These are phyloP conservation scores for Diachasma alloeum DNA, from an alignment of 1,140 invertebrate species.

Conservation along the genomic window DNA sequence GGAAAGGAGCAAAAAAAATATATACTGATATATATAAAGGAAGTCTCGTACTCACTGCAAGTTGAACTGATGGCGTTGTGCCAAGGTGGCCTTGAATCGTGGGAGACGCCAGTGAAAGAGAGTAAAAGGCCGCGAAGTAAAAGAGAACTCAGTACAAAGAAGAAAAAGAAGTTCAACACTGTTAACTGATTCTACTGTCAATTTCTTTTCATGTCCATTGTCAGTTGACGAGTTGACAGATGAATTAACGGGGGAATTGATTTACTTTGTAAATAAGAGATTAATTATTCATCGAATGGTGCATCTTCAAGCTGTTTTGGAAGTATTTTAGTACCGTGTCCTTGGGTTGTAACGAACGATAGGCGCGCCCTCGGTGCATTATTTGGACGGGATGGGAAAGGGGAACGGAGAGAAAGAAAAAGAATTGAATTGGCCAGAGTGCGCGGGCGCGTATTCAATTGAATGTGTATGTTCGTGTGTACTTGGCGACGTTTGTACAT, in stretches of 20 bases:
- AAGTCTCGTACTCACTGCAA: background rate
- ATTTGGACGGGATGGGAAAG: conserved; percentile 1
- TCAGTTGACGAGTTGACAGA: background rate
- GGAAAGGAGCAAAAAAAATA: conserved; percentile 5
- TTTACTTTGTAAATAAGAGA: too few species aligned
- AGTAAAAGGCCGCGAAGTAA: conserved; percentile 20
- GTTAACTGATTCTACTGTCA: conserved; percentile 3
- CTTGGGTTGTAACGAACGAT: conserved; percentile 34
- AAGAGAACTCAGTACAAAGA: background rate
- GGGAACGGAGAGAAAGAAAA: conserved; percentile 1
- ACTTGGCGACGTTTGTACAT: conserved; percentile 24
- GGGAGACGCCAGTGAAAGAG: conserved; percentile 20
- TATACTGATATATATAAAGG: background rate
- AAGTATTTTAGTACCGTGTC: conserved; percentile 36
- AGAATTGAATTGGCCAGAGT: background rate
- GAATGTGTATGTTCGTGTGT: conserved; percentile 13
- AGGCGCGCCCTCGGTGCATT: conserved; percentile 30
- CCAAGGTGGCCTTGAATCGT: conserved; percentile 31
- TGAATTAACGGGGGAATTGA: background rate
- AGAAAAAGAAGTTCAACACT: background rate
- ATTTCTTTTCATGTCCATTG: background rate
- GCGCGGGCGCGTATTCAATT: background rate
- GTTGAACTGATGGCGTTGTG: conserved; percentile 17
- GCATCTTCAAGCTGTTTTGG: background rate
- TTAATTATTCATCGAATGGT: background rate